Percentiles rank a stretch among this genome's conserved stretches.
These are phyloP conservation scores for Ruditapes philippinarum DNA, from an alignment of 1,140 invertebrate species.

Conservation along the genomic window DNA sequence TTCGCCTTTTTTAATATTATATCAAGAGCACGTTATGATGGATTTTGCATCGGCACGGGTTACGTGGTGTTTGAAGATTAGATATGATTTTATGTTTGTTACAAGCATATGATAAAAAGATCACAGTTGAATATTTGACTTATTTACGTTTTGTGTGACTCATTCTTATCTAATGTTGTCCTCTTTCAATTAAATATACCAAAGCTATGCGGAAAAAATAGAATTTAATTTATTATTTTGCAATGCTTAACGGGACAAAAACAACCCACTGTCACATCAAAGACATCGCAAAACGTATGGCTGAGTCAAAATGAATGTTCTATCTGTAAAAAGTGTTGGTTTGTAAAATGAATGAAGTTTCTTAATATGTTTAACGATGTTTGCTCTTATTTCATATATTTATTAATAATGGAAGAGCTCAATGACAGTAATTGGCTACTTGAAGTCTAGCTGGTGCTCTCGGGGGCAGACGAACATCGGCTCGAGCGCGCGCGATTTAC, in stretches of 20 bases:
- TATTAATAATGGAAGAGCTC: slow-evolving; percentile 49
- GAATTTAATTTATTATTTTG: slow-evolving; percentile 17
- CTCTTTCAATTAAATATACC: not conserved
- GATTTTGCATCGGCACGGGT: too few species aligned
- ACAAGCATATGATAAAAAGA: slow-evolving; percentile 4
- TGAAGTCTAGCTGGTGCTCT: slow-evolving; percentile 24
- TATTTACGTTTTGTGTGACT: not conserved
- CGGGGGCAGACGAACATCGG: slow-evolving; percentile 44
- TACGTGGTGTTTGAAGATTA: too few species aligned
- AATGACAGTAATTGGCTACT: slow-evolving; percentile 64
- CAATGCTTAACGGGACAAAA: slow-evolving; percentile 2
- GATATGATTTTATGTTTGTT: too few species aligned
- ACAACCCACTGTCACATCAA: slow-evolving; percentile 36
- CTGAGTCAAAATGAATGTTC: slow-evolving; percentile 46
- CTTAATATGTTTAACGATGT: slow-evolving; percentile 52
- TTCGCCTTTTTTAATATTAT: too few species aligned
- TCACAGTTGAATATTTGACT: not conserved
- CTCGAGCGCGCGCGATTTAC: slow-evolving; percentile 58
- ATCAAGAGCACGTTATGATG: too few species aligned
- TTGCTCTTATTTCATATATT: slow-evolving; percentile 59
- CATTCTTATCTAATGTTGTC: not conserved
- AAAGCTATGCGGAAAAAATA: slow-evolving; percentile 16
- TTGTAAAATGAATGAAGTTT: slow-evolving; percentile 48
- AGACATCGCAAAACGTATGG: not conserved
- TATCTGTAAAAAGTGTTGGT: slow-evolving; percentile 31